Base-by-base conservation (phyloP, 2,888 invertebrate genomes). In the Caenorhabditis sp. region DNA sequence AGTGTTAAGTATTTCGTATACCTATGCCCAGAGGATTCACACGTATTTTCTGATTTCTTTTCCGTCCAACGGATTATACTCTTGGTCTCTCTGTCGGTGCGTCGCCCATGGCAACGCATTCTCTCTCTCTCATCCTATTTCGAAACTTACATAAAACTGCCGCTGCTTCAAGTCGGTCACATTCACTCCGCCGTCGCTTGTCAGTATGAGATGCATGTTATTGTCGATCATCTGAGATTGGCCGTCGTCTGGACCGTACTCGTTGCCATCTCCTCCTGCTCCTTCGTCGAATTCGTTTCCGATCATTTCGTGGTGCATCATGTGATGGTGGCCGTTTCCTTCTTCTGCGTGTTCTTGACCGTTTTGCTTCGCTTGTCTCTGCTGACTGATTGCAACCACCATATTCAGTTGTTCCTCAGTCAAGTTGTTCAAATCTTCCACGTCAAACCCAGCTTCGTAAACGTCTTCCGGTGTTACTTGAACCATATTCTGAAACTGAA, bases 401-500 rank as follows among this genome's bases (percentile, higher is more conserved):
- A 48, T 20, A 7, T 30, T 56, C 24, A 83, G 15, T 48, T 84
- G 83, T n/a, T 84, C 84, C 17, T 80, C 77, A 2, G 82, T 80
- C 15, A 84, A 55, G 32, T 66, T 48, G 15, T 71, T 68, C 13
- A 79, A 22, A 24, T 77, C 79, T n/a, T 80, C 75, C 2, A 72
- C 46, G 39, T 79, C 82, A 22, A 82, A 66, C 6, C 83, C 83
- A 5, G 81, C 81, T 48, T 80, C 81, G n/a, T 74, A 71, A 6
- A 84, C 43, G 53, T 84, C 81, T 52, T 81, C 83, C 8, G 58
- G 63, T 5, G 72, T 72, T 9, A 84, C 79, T 73, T 83, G 65
- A 20, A 80, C 55, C 48, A 52, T 41, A 13, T 66, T 53, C 46
- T 65, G 13, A 53, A 13, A 5, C 7, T 35, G 20, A 17, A 26